These are phyloP conservation scores for Philopedon plagiatum DNA, from an alignment of 2,888 invertebrate genomes.

Conservation along the genomic window DNA sequence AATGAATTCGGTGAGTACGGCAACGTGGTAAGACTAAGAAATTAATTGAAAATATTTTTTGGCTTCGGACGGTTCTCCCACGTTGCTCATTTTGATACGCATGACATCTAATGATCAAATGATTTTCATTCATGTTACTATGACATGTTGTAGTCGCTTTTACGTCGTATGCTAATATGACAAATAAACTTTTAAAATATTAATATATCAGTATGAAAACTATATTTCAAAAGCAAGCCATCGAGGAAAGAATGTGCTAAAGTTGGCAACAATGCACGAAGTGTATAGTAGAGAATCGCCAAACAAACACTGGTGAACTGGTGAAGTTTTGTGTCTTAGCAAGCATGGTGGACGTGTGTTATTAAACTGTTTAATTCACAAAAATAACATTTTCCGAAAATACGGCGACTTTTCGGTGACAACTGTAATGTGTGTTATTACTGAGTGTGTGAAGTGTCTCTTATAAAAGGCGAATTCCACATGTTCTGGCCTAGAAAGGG, in stretches of 20 bases:
- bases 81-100: conserved; percentile 40
- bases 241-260: conserved; percentile 29
- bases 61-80: conserved; percentile 24
- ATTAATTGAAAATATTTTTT: conserved; percentile 34
- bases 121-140: conserved; percentile 38
- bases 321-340: conserved; percentile 59
- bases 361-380: conserved; percentile 26
- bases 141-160: conserved; percentile 21
- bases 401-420: conserved; percentile 50
- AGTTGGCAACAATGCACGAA: conserved; percentile 42
- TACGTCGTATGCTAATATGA: conserved; percentile 19
- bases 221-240: neutral
- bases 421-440: conserved; percentile 54
- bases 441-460: conserved; percentile 39
- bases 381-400: conserved; percentile 36
- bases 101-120: conserved; percentile 38
- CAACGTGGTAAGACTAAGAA: conserved; percentile 20
- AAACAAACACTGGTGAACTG: conserved; percentile 61
- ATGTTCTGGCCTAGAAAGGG: conserved; percentile 47
- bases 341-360: conserved; percentile 58
- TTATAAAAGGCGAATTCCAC: conserved; percentile 43
- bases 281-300: conserved; percentile 56
- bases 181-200: conserved; percentile 7
- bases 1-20: neutral
- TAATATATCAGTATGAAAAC: neutral